Percentiles rank a stretch among this genome's conserved stretches.
Evolutionary conservation across 2,113 vertebrate genomes (phyloP).

Genomic region (Gobio gobio): DNA sequence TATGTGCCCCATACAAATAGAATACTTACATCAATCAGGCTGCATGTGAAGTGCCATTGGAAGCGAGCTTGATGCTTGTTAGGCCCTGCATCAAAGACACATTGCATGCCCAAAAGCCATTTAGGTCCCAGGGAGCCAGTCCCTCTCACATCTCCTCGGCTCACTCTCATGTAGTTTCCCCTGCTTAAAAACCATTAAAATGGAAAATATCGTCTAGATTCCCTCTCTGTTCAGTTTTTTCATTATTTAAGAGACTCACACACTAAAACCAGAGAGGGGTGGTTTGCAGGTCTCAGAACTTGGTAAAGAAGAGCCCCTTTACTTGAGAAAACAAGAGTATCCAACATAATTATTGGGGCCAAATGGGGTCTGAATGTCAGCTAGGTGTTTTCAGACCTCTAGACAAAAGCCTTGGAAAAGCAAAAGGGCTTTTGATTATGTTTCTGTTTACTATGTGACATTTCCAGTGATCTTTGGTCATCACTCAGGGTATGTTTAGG

Average conservation of each 20-base stretch:
- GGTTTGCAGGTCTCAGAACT: conserved; percentile 66
- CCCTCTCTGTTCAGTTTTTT: conserved; percentile 65
- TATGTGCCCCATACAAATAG: conserved; percentile 63
- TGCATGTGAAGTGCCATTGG: conserved; percentile 61
- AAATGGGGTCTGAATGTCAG: conserved; percentile 64
- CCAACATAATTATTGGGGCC: conserved; percentile 67
- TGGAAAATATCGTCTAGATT: conserved; percentile 69
- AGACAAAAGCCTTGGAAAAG: conserved; percentile 31
- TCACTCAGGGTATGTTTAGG: conserved; percentile 33
- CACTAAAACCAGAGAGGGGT: conserved; percentile 46
- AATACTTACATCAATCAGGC: conserved; percentile 70
- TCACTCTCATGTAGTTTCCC: conserved; percentile 63
- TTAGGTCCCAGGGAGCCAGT: conserved; percentile 70
- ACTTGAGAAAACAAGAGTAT: conserved; percentile 66
- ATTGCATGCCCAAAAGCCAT: conserved; percentile 73
- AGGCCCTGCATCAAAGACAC: conserved; percentile 75
- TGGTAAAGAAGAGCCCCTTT: conserved; percentile 70
- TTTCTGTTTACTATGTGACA: conserved; percentile 39
- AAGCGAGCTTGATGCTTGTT: conserved; percentile 72
- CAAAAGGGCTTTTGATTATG: conserved; percentile 23
- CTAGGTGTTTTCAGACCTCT: conserved; percentile 59
- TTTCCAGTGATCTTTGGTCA: conserved; percentile 40
- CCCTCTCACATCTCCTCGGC: conserved; percentile 58
- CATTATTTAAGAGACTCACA: conserved; percentile 71
- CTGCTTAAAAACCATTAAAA: conserved; percentile 76